Conservation (phyloP, 1,140 invertebrate species). For the Chlorops oryzae region DNA sequence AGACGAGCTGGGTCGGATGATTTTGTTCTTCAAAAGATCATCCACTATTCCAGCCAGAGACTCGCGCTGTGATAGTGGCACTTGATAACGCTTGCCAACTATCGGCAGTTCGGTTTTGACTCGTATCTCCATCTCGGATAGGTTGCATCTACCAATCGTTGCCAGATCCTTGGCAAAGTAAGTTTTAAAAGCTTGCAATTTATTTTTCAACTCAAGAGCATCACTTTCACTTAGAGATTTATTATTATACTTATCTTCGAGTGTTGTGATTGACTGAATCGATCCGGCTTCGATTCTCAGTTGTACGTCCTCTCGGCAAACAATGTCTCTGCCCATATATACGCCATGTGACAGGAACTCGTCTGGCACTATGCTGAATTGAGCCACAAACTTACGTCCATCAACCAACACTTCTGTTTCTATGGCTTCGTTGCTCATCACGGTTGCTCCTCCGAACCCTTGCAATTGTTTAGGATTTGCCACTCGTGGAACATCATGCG, state of each 20-base stretch:
- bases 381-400: neutral
- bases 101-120: constrained; percentile 15
- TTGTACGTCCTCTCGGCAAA: neutral
- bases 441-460: neutral
- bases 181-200: neutral
- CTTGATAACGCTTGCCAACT: constrained; percentile 15
- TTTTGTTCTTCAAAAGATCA: constrained; percentile 30
- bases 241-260: neutral
- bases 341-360: neutral
- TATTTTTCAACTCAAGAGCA: neutral
- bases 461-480: too few species aligned
- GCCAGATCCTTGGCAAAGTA: constrained; percentile 7
- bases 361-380: neutral
- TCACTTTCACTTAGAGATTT: neutral
- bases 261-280: neutral
- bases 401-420: neutral
- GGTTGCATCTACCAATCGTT: constrained; percentile 3
- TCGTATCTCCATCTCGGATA: constrained; percentile 2
- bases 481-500: neutral
- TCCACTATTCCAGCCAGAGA: constrained; percentile 14
- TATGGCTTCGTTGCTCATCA: neutral
- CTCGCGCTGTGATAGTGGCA: constrained; percentile 14
- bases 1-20: constrained; percentile 32
- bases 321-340: neutral
- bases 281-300: neutral